These are phyloP conservation scores for Allygus modestus DNA, from an alignment of 2,888 invertebrate genomes.

Conservation along the genomic window DNA sequence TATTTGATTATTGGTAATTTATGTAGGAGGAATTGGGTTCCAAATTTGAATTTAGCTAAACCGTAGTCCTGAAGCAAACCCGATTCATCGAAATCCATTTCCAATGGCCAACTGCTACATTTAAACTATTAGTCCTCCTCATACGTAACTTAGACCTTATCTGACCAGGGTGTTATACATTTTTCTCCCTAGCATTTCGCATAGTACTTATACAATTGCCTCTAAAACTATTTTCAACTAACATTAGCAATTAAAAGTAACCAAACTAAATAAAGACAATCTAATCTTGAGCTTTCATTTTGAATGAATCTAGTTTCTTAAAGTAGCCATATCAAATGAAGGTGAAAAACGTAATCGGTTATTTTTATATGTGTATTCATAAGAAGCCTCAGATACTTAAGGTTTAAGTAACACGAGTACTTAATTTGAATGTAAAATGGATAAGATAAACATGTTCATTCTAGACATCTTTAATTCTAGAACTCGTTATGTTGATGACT, in stretches of 20 bases:
- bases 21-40: too few species aligned
- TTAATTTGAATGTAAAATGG: background rate
- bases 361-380: background rate
- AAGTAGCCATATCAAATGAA: background rate
- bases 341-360: background rate
- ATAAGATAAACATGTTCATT: too few species aligned
- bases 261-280: constrained; percentile 4
- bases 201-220: background rate
- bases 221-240: too few species aligned
- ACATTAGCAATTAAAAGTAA: background rate
- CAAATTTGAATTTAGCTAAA: too few species aligned
- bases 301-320: background rate
- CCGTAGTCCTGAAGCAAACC: too few species aligned
- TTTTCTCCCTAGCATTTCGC: background rate
- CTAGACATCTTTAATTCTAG: too few species aligned
- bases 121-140: too few species aligned
- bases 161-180: background rate
- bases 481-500: too few species aligned
- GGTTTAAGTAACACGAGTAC: background rate
- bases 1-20: too few species aligned
- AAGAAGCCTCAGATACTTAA: background rate
- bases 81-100: too few species aligned
- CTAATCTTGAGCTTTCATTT: background rate
- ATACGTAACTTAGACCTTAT: background rate
- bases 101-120: too few species aligned